These are phyloP conservation scores for Mergus octosetaceus DNA, from an alignment of 2,797 vertebrate genomes.

Conservation along the genomic window DNA sequence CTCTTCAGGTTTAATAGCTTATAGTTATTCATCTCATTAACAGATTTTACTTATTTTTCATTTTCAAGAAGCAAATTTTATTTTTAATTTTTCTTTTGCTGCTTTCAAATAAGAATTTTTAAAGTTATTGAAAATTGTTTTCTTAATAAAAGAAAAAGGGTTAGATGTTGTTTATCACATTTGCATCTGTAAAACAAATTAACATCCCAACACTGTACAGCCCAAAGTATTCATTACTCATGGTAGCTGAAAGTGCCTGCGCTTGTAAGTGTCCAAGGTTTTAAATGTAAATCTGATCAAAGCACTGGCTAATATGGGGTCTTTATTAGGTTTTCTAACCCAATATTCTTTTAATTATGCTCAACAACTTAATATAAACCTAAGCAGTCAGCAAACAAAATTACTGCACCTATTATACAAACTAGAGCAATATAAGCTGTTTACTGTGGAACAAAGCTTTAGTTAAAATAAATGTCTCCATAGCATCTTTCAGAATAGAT, in stretches of 20 bases:
- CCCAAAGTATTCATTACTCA: background rate
- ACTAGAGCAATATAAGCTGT: background rate
- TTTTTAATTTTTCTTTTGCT: background rate
- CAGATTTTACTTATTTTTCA: background rate
- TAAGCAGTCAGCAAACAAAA: background rate
- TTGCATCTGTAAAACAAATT: background rate
- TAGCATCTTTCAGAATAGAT: background rate
- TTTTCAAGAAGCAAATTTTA: background rate
- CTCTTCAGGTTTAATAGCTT: background rate
- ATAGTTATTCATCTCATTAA: background rate
- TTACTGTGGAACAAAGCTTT: background rate
- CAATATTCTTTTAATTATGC: background rate
- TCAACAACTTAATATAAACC: background rate
- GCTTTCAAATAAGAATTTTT: background rate
- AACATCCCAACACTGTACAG: background rate
- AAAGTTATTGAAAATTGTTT: background rate
- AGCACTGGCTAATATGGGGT: background rate
- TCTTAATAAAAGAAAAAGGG: background rate
- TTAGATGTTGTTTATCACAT: background rate
- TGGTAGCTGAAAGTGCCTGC: background rate
- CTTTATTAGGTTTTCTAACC: background rate
- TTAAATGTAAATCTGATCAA: background rate
- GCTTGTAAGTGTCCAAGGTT: background rate
- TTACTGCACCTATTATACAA: background rate
- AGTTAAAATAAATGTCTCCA: background rate